phyloP scores from a whole-genome alignment of 2,113 vertebrate species.

The Hippocampus comes region DNA sequence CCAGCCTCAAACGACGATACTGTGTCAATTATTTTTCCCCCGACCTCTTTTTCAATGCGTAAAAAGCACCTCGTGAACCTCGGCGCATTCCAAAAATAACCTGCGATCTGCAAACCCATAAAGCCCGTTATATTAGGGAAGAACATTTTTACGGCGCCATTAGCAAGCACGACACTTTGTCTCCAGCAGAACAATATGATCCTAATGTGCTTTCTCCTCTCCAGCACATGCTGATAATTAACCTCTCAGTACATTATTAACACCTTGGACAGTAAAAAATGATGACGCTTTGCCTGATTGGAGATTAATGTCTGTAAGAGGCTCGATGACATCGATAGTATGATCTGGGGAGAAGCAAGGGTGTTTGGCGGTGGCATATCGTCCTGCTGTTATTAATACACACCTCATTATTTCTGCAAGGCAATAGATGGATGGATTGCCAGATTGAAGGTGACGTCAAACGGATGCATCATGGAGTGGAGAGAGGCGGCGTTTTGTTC shows the following conservation, averaged over 20 bases:
- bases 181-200: background rate
- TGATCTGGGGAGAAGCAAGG: slow-evolving; percentile 10
- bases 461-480: slow-evolving; percentile 4
- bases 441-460: slow-evolving; percentile 30
- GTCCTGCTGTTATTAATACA: slow-evolving; percentile 53
- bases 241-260: slow-evolving; percentile 1
- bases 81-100: background rate
- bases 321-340: slow-evolving; percentile 12
- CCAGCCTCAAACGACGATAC: background rate
- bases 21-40: background rate
- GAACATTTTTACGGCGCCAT: slow-evolving; percentile 13
- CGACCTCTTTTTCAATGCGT: slow-evolving; percentile 19
- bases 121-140: background rate
- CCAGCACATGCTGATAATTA: slow-evolving; percentile 21
- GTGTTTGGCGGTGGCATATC: slow-evolving; percentile 41
- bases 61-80: slow-evolving; percentile 5
- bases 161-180: slow-evolving; percentile 3
- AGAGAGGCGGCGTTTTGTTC: background rate
- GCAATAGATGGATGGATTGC: slow-evolving; percentile 40
- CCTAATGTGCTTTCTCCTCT: slow-evolving; percentile 2
- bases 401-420: slow-evolving; percentile 53
- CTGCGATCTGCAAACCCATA: background rate
- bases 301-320: slow-evolving; percentile 23
- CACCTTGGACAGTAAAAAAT: slow-evolving; percentile 6
- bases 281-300: slow-evolving; percentile 7